Conservation (phyloP, 2,888 invertebrate species). For the Drosophila austrosaltans region DNA sequence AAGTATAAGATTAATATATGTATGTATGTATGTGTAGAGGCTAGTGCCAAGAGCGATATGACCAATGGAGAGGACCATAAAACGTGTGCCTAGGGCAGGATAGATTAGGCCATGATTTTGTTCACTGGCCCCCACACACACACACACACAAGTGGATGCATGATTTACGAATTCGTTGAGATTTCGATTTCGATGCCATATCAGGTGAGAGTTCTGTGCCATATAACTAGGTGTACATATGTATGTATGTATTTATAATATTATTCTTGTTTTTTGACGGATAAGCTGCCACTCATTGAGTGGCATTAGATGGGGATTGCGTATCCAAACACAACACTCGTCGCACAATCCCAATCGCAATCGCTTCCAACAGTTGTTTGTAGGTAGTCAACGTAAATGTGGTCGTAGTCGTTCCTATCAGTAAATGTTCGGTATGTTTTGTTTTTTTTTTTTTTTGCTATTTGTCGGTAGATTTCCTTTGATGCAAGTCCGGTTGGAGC, state of each 20-base stretch:
- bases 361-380: constrained; percentile 10
- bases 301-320: constrained; percentile 72
- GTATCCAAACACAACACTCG: constrained; percentile 54
- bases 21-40: constrained; percentile 56
- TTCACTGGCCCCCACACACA: constrained; percentile 45
- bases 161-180: constrained; percentile 74
- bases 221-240: not conserved
- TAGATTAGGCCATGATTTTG: constrained; percentile 76
- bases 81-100: constrained; percentile 42
- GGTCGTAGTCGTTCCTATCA: constrained; percentile 38
- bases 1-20: constrained; percentile 18
- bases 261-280: constrained; percentile 18
- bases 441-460: constrained; percentile 30
- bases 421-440: constrained; percentile 12
- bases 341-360: constrained; percentile 14
- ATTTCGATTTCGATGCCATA: constrained; percentile 33
- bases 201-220: constrained; percentile 18
- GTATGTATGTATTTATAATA: constrained; percentile 17
- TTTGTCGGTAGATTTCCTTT: constrained; percentile 59
- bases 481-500: constrained; percentile 40
- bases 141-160: constrained; percentile 37
- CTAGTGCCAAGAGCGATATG: constrained; percentile 55
- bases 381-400: not conserved
- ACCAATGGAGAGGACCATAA: constrained; percentile 64
- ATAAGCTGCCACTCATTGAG: constrained; percentile 71